Evolutionary conservation across 2,113 vertebrate genomes (phyloP), one percentile per base, ranked within the genome.

Genomic region (Podarcis muralis): DNA sequence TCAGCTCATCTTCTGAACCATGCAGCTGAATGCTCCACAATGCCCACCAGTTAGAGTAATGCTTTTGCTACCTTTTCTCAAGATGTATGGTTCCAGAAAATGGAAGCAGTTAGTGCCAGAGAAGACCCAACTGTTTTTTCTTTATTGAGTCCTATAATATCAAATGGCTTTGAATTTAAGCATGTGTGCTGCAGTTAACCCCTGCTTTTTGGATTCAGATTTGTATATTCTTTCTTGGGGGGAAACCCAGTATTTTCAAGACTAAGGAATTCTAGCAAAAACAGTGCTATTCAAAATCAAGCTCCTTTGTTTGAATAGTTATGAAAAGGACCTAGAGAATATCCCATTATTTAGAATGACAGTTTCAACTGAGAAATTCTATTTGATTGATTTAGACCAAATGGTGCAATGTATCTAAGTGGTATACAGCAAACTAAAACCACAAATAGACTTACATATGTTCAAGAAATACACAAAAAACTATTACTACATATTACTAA

Each of bases 201-300:
- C 18, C 13, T 32, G 53, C 57, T 57, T 57, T 32, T 37, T 57
- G 35, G 32, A 85, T 59, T 37, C 35, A 85, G 4, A 27, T 62
- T 85, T 77, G 35, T 30, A 81, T 11, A 30, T 22, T 90, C 23
- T 65, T 86, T 15, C 90, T 37, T 80, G 11, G 48, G 48, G 48
- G 48, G 1, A 20, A 90, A 89, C 77, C 89, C 83, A 69, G 86
- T 86, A 88, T 68, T 53, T 57, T 93, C 86, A 87, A 76, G 91
- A 27, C 25, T 59, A 88, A 57, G 62, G 78, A 87, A 85, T 88
- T 76, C 81, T 87, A 85, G 81, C 86, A 71, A 57, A 90, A 94
- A 0, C 0, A 91, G 92, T 79, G 57, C 25, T 30, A 16, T 62
- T 8, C 84, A 40, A 85, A 86, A 48, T 57, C 30, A 35, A 53